Conservation (phyloP, 2,113 vertebrate genomes). For the Catharus minimus region DNA sequence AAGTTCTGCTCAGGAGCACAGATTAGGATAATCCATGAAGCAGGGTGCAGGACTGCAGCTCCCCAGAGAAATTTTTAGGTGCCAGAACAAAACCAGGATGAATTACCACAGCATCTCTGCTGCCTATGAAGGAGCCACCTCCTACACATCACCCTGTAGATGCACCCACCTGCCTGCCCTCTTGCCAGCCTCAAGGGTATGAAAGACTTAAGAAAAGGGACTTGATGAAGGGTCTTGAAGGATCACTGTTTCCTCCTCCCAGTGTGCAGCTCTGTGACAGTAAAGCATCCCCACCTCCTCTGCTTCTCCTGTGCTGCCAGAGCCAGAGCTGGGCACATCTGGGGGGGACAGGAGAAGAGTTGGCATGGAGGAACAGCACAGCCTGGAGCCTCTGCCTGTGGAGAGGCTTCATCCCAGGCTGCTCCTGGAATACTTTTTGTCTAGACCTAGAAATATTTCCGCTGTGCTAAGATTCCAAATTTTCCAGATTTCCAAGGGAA, state of each 20-base stretch:
- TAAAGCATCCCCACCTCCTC: background rate
- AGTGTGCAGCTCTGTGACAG: background rate
- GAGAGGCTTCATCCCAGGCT: background rate
- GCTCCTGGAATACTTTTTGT: background rate
- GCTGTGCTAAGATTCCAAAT: rapidly evolving
- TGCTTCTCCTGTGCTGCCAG: background rate
- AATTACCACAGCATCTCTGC: background rate
- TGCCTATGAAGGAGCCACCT: background rate
- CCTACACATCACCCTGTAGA: background rate
- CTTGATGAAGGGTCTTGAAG: background rate
- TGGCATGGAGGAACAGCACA: background rate
- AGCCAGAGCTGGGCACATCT: background rate
- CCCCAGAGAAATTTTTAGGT: background rate
- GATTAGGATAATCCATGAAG: background rate
- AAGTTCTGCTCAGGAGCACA: background rate
- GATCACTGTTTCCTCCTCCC: background rate
- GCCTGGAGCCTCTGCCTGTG: background rate
- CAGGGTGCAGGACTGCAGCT: background rate
- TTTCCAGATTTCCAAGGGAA: background rate
- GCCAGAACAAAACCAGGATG: background rate
- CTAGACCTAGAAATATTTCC: background rate
- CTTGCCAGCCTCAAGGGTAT: rapidly evolving
- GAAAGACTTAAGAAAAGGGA: background rate
- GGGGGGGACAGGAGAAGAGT: background rate
- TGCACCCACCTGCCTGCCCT: background rate